A percentile compares a stretch with the other conserved stretches of the same genome.
These are phyloP conservation scores for Oligia strigilis DNA, from an alignment of 2,888 invertebrate genomes.

Conservation along the genomic window DNA sequence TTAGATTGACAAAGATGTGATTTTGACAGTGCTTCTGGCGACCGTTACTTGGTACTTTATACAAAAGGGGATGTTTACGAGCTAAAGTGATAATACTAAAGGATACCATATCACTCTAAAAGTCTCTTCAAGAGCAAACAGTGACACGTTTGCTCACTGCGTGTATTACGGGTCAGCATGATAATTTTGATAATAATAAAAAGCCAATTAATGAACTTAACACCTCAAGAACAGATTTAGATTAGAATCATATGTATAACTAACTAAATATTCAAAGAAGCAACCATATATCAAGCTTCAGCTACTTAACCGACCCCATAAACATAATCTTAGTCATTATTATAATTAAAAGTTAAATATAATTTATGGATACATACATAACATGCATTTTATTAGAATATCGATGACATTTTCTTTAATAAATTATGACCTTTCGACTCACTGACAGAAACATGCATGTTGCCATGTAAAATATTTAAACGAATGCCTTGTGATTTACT, in stretches of 20 bases:
- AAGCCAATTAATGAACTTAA: neutral
- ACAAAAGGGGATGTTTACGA: neutral
- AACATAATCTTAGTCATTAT: slow-evolving; percentile 19
- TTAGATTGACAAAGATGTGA: too few species aligned
- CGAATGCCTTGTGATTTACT: slow-evolving; percentile 23
- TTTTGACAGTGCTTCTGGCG: neutral
- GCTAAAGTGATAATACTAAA: neutral
- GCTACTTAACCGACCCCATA: slow-evolving; percentile 19
- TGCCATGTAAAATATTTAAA: slow-evolving; percentile 30
- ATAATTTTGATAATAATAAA: neutral
- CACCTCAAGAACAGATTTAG: neutral
- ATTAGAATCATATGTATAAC: slow-evolving; percentile 1
- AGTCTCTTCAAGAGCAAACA: neutral
- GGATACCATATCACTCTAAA: neutral
- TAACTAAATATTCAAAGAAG: slow-evolving; percentile 20
- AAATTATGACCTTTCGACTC: slow-evolving; percentile 44
- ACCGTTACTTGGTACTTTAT: neutral
- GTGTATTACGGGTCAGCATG: neutral
- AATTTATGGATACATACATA: slow-evolving; percentile 32
- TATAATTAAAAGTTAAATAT: slow-evolving; percentile 29
- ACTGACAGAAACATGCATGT: slow-evolving; percentile 40
- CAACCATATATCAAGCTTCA: slow-evolving; percentile 16
- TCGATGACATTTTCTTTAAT: slow-evolving; percentile 47
- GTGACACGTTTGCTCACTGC: too few species aligned
- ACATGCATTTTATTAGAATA: slow-evolving; percentile 46